Base-by-base conservation (phyloP, 2,113 vertebrate genomes). In the Machaerirhynchus nigripectus region DNA sequence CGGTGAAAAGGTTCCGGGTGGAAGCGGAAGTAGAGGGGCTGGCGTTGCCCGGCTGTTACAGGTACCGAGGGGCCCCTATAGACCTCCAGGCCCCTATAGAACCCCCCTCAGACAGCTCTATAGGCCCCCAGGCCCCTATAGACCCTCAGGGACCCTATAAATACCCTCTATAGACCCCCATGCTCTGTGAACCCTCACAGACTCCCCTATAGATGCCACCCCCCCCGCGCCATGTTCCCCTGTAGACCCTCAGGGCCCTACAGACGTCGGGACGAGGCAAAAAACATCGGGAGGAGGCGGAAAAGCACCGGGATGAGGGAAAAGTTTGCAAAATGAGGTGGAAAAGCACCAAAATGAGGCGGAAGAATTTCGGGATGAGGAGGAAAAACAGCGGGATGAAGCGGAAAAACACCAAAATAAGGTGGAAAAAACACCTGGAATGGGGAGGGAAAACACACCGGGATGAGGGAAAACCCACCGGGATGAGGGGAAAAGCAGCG, bases 121-220 rank as follows among this genome's bases (percentile, higher is more conserved):
- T 5, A 19, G 10, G 15, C 9, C 3, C 4, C 3, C 7, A 9
- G 6, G 16, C 5, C 7, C 5, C 8, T 50, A 3, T 1, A 37
- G 13, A 39, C 2, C 14, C 10, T 23, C 59, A 63, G 35, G 3
- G 13, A 3, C 1, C 13, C 35, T 6, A 33, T 17, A 27, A 26
- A 39, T 6, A 24, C 3, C 12, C 28, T 13, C 35, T 39, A 6
- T 13, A 28, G 6, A 2, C 6, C 10, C 9, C 5, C 15, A 6
- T 15, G 33, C 6, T 4, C 20, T 15, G 44, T 1, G 27, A 1
- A 17, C 16, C 35, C 37, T 28, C 59, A 47, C 0, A 7, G n/a
- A 31, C 12, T n/a, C n/a, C n/a, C n/a, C n/a, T n/a, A n/a, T n/a
- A n/a, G n/a, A n/a, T n/a, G n/a, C n/a, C n/a, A n/a, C n/a, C n/a